Conservation (phyloP, 2,797 vertebrate species). For the Danio albolineatus region DNA sequence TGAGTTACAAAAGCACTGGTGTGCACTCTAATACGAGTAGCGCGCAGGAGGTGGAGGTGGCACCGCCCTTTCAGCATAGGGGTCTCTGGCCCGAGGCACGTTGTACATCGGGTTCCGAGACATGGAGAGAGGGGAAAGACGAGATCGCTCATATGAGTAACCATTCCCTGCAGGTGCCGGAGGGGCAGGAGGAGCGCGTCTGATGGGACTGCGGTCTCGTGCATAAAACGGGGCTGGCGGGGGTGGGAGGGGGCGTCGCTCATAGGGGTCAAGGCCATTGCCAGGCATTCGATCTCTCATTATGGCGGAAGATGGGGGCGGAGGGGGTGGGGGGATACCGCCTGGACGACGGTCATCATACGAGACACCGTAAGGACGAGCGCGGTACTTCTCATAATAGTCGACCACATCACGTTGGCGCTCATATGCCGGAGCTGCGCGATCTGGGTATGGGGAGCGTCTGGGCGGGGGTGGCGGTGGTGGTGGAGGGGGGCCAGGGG, state of each 20-base stretch:
- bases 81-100: conserved; percentile 88
- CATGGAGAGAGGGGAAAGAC: conserved; percentile 85
- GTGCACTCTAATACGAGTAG: conserved; percentile 80
- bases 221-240: conserved; percentile 86
- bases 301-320: conserved; percentile 79
- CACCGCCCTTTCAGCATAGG: conserved; percentile 84
- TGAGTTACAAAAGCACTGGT: conserved; percentile 66
- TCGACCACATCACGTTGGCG: conserved; percentile 79
- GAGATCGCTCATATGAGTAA: conserved; percentile 91
- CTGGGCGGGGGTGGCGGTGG: conserved; percentile 74
- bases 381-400: conserved; percentile 84
- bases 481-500: conserved; percentile 72
- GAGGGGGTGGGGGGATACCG: conserved; percentile 79
- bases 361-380: conserved; percentile 76
- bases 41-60: conserved; percentile 78
- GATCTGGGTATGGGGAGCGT: conserved; percentile 70
- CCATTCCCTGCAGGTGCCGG: conserved; percentile 83
- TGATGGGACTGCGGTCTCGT: conserved; percentile 91
- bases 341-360: conserved; percentile 76
- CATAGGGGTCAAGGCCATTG: conserved; percentile 85
- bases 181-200: conserved; percentile 79
- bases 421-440: conserved; percentile 62
- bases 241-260: conserved; percentile 86
- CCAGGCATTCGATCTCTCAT: conserved; percentile 84
- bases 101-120: conserved; percentile 86